Percentiles rank a stretch among this genome's conserved stretches.
phyloP scores from a whole-genome alignment of 2,888 invertebrate genomes.

The Morpho deidamia region DNA sequence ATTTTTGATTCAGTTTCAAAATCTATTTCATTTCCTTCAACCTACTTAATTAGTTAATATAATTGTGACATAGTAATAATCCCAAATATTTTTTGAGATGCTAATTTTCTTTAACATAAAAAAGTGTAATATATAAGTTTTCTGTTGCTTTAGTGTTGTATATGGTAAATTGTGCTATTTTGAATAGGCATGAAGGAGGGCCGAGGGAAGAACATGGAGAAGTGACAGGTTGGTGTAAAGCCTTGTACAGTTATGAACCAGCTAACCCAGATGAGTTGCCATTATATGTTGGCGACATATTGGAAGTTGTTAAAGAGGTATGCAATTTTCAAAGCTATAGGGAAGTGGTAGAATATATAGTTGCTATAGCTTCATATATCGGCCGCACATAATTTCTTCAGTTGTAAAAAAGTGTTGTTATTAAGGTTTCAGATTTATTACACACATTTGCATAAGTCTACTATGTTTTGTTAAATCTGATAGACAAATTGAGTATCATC shows the following conservation, averaged over 20 bases:
- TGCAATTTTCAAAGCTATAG: neutral
- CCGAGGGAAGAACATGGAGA: slow-evolving; percentile 54
- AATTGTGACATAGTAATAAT: too few relatives aligned
- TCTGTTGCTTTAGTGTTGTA: neutral
- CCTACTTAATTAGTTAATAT: too few relatives aligned
- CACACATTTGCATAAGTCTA: neutral
- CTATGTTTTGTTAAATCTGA: neutral
- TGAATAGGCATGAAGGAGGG: slow-evolving; percentile 45
- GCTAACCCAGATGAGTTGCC: slow-evolving; percentile 95
- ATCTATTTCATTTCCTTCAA: too few relatives aligned
- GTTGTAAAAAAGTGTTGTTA: too few relatives aligned
- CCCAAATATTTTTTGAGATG: too few relatives aligned
- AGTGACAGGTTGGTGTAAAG: slow-evolving; percentile 84
- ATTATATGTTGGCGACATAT: slow-evolving; percentile 91
- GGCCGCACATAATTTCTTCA: too few relatives aligned
- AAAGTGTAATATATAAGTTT: neutral
- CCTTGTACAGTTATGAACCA: slow-evolving; percentile 94
- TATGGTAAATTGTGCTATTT: neutral
- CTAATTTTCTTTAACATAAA: neutral
- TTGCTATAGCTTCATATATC: too few relatives aligned
- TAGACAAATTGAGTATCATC: neutral
- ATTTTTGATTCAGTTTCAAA: too few relatives aligned
- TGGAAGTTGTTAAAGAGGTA: slow-evolving; percentile 92
- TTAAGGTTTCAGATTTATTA: too few relatives aligned
- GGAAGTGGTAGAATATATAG: too few relatives aligned